phyloP scores from a whole-genome alignment of 2,797 vertebrate species.

The Taeniopygia guttata region DNA sequence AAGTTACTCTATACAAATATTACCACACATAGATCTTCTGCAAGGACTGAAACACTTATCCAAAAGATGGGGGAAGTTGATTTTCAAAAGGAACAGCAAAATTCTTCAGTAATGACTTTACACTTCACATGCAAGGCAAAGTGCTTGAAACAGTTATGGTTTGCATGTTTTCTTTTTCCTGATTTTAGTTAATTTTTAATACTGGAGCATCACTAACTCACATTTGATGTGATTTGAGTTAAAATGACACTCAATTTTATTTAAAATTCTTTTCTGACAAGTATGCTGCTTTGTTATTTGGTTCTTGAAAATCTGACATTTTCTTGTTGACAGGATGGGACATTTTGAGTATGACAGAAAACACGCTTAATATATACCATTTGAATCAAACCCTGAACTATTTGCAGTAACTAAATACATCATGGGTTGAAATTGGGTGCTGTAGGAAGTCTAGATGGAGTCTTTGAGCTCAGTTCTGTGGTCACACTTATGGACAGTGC shows the following conservation, averaged over 20 bases:
- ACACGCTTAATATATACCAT: not conserved
- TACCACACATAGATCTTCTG: not conserved
- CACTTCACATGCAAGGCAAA: not conserved
- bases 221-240: not conserved
- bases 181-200: constrained; percentile 44
- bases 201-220: not conserved
- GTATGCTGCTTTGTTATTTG: not conserved
- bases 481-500: not conserved
- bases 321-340: not conserved
- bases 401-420: not conserved
- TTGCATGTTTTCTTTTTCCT: constrained; percentile 60
- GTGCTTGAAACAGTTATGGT: constrained; percentile 24
- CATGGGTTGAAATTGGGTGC: not conserved
- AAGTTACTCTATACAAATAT: not conserved
- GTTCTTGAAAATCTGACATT: not conserved
- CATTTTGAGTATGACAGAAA: not conserved
- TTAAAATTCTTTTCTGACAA: not conserved
- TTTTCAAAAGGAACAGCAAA: not conserved
- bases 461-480: not conserved
- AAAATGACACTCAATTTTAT: not conserved
- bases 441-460: not conserved
- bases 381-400: not conserved
- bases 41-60: not conserved
- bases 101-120: not conserved
- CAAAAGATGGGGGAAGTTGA: not conserved